A percentile compares a stretch with the other conserved stretches of the same genome.
Conservation (phyloP, 1,140 invertebrate genomes). For the Aphaenogaster ashmeadi region DNA sequence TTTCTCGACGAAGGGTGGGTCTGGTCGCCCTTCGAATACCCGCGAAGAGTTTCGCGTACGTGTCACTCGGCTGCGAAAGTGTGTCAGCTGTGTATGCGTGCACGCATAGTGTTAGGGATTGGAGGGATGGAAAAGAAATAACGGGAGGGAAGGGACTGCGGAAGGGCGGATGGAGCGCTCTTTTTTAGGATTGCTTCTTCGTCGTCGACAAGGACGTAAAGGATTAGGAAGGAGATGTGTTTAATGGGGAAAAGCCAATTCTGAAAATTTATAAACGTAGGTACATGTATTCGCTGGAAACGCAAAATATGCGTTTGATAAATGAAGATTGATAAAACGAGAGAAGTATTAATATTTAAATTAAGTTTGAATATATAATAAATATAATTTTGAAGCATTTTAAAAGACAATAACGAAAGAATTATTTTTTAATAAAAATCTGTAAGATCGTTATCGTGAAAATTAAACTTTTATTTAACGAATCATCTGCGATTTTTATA, state of each 20-base stretch:
- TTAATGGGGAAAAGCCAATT: not conserved
- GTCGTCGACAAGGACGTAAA: not conserved
- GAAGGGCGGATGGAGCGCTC: slow-evolving; percentile 59
- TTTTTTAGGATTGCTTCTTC: slow-evolving; percentile 55
- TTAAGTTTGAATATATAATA: not conserved
- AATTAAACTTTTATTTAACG: not conserved
- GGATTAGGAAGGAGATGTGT: not conserved
- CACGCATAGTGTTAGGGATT: slow-evolving; percentile 57
- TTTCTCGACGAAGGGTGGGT: slow-evolving; percentile 41
- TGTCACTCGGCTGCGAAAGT: slow-evolving; percentile 76
- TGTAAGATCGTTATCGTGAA: not conserved
- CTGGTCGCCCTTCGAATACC: slow-evolving; percentile 60
- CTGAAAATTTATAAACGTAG: not conserved
- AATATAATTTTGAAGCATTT: not conserved
- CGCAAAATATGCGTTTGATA: not conserved
- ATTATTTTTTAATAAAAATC: not conserved
- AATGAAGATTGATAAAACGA: not conserved
- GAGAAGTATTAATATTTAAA: not conserved
- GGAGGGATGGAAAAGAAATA: slow-evolving; percentile 27
- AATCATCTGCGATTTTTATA: not conserved
- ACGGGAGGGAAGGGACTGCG: not conserved
- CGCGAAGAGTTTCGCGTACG: slow-evolving; percentile 73
- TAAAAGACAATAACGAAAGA: not conserved
- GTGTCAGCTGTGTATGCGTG: slow-evolving; percentile 79
- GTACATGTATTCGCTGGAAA: not conserved